Conservation (phyloP, 1,140 invertebrate species). For the Polypedilum pembai region DNA sequence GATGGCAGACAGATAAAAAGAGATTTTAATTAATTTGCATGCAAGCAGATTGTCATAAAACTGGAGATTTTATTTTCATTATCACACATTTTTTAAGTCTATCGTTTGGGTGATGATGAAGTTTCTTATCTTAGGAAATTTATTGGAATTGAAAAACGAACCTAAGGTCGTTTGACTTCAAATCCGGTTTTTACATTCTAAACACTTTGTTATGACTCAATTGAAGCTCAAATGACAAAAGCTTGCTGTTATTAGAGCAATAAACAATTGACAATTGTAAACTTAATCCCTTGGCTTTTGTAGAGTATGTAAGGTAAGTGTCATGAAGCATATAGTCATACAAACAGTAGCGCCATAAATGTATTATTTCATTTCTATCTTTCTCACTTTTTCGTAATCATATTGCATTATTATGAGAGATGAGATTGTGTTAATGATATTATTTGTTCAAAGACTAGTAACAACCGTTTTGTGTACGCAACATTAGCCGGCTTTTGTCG, state of each 20-base stretch:
- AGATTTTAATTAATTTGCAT: constrained; percentile 10
- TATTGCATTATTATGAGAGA: background rate
- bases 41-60: background rate
- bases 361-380: constrained; percentile 7
- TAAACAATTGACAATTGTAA: constrained; percentile 19
- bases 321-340: background rate
- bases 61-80: background rate
- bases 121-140: too few relatives aligned
- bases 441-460: background rate
- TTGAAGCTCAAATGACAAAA: constrained; percentile 1
- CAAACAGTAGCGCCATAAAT: background rate
- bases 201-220: background rate
- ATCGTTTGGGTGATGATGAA: too few relatives aligned
- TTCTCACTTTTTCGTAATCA: background rate
- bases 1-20: background rate
- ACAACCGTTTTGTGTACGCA: background rate
- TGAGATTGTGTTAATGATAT: constrained; percentile 18
- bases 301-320: background rate
- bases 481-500: constrained; percentile 15
- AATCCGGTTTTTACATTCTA: constrained; percentile 12
- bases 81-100: background rate
- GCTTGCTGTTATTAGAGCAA: background rate
- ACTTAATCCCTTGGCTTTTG: background rate
- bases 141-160: too few relatives aligned
- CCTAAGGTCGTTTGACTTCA: background rate